Conservation (phyloP, 2,113 vertebrate species). For the Conger conger region DNA sequence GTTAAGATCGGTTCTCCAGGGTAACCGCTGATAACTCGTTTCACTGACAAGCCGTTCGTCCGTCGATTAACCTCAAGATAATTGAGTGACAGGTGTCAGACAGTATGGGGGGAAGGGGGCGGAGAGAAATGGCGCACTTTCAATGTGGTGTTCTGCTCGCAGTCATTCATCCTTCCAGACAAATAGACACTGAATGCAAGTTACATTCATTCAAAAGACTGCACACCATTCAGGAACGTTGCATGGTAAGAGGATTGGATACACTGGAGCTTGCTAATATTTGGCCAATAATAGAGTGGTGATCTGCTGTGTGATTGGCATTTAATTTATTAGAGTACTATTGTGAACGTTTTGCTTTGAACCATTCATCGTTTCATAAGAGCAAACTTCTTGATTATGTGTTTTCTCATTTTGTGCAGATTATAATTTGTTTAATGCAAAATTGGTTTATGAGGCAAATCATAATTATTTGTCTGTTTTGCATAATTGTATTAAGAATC, state of each 20-base stretch:
- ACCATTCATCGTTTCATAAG: too few species aligned
- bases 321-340: slow-evolving; percentile 28
- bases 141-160: not conserved
- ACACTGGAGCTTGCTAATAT: slow-evolving; percentile 26
- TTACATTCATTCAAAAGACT: not conserved
- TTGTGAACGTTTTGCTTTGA: too few species aligned
- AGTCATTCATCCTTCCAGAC: not conserved
- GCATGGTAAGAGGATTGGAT: slow-evolving; percentile 48
- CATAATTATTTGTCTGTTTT: too few species aligned
- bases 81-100: slow-evolving; percentile 1
- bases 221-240: slow-evolving; percentile 37
- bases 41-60: not conserved
- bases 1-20: not conserved
- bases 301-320: slow-evolving; percentile 7
- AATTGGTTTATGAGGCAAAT: too few species aligned
- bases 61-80: not conserved
- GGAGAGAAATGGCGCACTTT: not conserved
- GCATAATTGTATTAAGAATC: too few species aligned
- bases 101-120: not conserved
- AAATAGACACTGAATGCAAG: not conserved
- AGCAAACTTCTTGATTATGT: too few species aligned
- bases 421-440: too few species aligned
- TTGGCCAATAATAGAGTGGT: slow-evolving; percentile 40
- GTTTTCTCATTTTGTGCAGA: too few species aligned
- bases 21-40: not conserved